Conservation (phyloP, 2,797 vertebrate species). For the Poeciliopsis turneri region DNA sequence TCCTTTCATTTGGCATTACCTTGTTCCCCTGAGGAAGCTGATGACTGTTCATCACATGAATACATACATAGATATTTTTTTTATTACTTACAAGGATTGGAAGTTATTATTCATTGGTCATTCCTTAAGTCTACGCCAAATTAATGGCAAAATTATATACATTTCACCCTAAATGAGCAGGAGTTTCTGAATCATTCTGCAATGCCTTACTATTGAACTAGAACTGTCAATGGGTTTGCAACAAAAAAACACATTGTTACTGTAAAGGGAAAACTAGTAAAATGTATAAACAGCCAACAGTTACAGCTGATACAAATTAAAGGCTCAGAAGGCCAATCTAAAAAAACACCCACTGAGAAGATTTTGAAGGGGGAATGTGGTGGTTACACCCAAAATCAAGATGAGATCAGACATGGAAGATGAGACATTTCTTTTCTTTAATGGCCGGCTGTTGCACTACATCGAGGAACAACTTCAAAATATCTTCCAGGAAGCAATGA, state of each 20-base stretch:
- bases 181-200: neutral
- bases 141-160: neutral
- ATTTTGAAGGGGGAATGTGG: neutral
- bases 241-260: neutral
- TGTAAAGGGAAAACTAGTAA: neutral
- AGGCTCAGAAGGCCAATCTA: conserved; percentile 9
- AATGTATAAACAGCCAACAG: neutral
- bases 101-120: neutral
- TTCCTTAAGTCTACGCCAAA: neutral
- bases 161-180: neutral
- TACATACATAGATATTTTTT: neutral
- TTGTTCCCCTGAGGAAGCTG: neutral
- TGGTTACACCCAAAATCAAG: neutral
- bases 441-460: neutral
- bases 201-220: neutral
- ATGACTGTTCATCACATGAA: neutral
- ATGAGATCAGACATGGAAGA: neutral
- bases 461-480: neutral
- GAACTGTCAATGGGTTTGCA: neutral
- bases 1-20: neutral
- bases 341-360: neutral
- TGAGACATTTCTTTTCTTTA: neutral
- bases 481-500: neutral
- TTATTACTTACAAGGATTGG: neutral
- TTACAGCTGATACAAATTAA: neutral